These are phyloP conservation scores for Aldrovandia affinis DNA, from an alignment of 2,797 vertebrate species.

Conservation along the genomic window DNA sequence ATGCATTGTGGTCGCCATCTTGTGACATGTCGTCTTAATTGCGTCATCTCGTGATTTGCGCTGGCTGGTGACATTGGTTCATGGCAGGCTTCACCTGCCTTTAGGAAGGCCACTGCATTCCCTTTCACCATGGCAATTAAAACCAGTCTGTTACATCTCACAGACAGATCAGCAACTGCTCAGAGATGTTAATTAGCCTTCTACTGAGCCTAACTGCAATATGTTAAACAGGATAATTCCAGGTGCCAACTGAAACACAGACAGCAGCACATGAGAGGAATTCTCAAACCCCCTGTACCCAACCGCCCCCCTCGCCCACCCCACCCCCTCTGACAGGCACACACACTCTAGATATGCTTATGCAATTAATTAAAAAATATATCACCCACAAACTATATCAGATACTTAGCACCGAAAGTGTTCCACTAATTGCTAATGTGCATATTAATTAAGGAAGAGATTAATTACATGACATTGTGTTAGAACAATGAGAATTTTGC, in stretches of 20 bases:
- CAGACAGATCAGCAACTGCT: conserved; percentile 61
- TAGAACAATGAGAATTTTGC: conserved; percentile 18
- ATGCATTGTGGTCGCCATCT: background rate
- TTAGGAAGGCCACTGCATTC: conserved; percentile 48
- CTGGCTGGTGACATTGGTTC: background rate
- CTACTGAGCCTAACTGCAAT: conserved; percentile 65
- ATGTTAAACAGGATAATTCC: conserved; percentile 50
- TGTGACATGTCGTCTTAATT: background rate
- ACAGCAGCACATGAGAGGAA: conserved; percentile 59
- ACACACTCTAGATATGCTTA: conserved; percentile 15
- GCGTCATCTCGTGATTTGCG: background rate
- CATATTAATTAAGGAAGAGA: conserved; percentile 36
- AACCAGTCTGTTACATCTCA: conserved; percentile 61
- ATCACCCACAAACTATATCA: conserved; percentile 20
- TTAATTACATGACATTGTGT: conserved; percentile 28
- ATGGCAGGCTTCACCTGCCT: background rate
- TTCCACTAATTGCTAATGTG: conserved; percentile 30
- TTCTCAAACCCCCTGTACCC: conserved; percentile 47
- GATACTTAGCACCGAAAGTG: conserved; percentile 27
- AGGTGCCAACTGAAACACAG: conserved; percentile 61
- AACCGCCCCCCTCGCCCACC: no score
- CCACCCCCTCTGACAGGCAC: conserved; percentile 44
- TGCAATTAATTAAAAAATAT: conserved; percentile 23
- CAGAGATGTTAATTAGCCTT: conserved; percentile 68
- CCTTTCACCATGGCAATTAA: conserved; percentile 56